phyloP scores from a whole-genome alignment of 2,888 invertebrate genomes.

The Leucozona laternaria region DNA sequence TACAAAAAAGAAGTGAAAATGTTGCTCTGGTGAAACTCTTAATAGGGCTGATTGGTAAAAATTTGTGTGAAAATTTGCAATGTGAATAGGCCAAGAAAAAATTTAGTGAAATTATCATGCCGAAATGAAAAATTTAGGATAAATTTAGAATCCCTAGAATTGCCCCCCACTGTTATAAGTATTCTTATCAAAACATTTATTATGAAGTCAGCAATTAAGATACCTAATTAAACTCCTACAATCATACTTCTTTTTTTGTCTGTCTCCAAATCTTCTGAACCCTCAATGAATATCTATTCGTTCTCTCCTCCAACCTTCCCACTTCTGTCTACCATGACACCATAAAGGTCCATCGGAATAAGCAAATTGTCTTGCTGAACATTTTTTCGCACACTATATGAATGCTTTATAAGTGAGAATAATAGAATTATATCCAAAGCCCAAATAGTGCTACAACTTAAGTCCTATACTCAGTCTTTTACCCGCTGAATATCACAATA shows the following conservation, averaged over 20 bases:
- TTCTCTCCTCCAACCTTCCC: background rate
- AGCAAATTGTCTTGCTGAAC: slow-evolving; percentile 68
- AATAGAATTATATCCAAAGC: slow-evolving; percentile 4
- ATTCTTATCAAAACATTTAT: too few species aligned
- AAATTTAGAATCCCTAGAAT: too few species aligned
- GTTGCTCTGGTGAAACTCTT: too few species aligned
- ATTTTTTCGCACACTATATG: slow-evolving; percentile 68
- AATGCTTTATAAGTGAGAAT: slow-evolving; percentile 24
- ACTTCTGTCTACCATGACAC: slow-evolving; percentile 13
- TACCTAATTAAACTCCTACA: background rate
- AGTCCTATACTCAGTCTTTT: background rate
- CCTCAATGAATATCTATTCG: slow-evolving; percentile 66
- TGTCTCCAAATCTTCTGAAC: slow-evolving; percentile 8
- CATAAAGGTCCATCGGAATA: slow-evolving; percentile 62
- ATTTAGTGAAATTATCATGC: too few species aligned
- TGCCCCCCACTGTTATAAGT: too few species aligned
- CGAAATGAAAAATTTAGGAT: too few species aligned
- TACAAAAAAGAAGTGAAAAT: too few species aligned
- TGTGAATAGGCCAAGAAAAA: too few species aligned
- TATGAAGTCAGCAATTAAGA: background rate
- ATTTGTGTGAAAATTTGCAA: too few species aligned
- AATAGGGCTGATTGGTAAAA: too few species aligned
- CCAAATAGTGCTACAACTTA: too few species aligned
- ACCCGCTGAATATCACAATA: background rate
- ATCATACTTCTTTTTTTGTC: background rate